Percentiles rank a stretch among this genome's conserved stretches.
Evolutionary conservation across 1,140 invertebrate genomes (phyloP).

Genomic region (Aphelenchoides avenae): DNA sequence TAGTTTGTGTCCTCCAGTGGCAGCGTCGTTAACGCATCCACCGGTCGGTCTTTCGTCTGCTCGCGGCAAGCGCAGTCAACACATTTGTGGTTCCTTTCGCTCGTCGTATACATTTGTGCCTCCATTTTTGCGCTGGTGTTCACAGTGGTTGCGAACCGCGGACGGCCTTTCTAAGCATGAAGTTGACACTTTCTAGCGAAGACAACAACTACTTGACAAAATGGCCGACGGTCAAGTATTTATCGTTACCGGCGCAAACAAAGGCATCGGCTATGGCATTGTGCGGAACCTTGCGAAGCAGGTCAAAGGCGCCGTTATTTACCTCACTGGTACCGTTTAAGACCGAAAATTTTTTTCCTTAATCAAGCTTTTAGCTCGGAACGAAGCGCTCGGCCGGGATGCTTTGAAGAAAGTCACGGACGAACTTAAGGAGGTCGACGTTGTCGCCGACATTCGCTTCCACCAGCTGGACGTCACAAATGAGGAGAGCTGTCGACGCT

Average conservation of each 20-base stretch:
- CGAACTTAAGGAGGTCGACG: slow-evolving; percentile 20
- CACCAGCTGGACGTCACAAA: slow-evolving; percentile 67
- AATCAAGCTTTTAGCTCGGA: slow-evolving; percentile 30
- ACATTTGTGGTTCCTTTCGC: no score
- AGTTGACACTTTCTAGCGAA: no score
- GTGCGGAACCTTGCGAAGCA: slow-evolving; percentile 25
- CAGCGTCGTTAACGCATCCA: no score
- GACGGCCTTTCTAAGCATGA: no score
- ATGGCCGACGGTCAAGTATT: no score
- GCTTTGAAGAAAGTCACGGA: slow-evolving; percentile 28
- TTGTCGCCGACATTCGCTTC: slow-evolving; percentile 19
- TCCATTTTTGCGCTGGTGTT: no score
- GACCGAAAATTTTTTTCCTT: slow-evolving; percentile 8
- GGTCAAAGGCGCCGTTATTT: slow-evolving; percentile 24
- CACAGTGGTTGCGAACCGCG: no score
- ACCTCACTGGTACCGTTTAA: slow-evolving; percentile 34
- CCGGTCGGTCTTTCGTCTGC: no score
- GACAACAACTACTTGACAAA: no score
- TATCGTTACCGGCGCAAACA: slow-evolving; percentile 43
- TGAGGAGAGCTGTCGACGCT: slow-evolving; percentile 64
- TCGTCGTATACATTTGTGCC: no score
- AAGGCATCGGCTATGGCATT: slow-evolving; percentile 45
- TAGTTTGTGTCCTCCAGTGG: no score
- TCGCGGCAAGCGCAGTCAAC: no score
- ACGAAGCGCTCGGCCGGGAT: slow-evolving; percentile 25